Evolutionary conservation across 2,888 invertebrate genomes (phyloP).

Genomic region (Lycia hirtaria): DNA sequence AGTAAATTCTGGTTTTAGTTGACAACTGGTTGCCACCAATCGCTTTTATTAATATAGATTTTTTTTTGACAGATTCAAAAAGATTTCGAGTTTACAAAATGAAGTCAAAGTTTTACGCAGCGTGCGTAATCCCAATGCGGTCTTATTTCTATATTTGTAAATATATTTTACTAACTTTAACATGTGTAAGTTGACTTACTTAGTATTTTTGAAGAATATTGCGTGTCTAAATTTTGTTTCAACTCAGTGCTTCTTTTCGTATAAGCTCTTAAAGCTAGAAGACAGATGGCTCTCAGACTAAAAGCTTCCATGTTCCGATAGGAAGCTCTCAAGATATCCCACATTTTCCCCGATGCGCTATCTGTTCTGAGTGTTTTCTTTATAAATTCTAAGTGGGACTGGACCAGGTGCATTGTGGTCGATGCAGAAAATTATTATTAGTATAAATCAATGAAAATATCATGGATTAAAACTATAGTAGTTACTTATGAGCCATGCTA

Average conservation of each 20-base stretch:
- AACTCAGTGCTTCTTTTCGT: not conserved
- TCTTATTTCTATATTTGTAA: too few relatives aligned
- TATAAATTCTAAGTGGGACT: constrained; percentile 6
- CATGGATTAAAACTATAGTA: too few relatives aligned
- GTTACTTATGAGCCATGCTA: too few relatives aligned
- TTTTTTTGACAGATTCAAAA: too few relatives aligned
- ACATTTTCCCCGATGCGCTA: constrained; percentile 20
- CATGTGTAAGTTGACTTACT: too few relatives aligned
- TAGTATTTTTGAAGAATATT: not conserved
- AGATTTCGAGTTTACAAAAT: too few relatives aligned
- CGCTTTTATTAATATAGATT: too few relatives aligned
- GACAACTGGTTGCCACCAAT: too few relatives aligned
- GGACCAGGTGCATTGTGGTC: constrained; percentile 7
- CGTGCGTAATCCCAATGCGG: too few relatives aligned
- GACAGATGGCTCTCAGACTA: constrained; percentile 20
- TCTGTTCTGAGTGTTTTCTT: constrained; percentile 22
- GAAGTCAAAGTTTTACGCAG: too few relatives aligned
- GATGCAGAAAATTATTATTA: not conserved
- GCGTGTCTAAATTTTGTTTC: not conserved
- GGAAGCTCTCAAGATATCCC: constrained; percentile 25
- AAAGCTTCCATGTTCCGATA: constrained; percentile 21
- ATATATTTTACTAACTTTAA: too few relatives aligned
- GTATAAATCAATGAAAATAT: not conserved
- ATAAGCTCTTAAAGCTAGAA: constrained; percentile 6
- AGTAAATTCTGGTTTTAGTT: too few relatives aligned